Conservation (phyloP, 2,113 vertebrate species). For the Cololabis saira region DNA sequence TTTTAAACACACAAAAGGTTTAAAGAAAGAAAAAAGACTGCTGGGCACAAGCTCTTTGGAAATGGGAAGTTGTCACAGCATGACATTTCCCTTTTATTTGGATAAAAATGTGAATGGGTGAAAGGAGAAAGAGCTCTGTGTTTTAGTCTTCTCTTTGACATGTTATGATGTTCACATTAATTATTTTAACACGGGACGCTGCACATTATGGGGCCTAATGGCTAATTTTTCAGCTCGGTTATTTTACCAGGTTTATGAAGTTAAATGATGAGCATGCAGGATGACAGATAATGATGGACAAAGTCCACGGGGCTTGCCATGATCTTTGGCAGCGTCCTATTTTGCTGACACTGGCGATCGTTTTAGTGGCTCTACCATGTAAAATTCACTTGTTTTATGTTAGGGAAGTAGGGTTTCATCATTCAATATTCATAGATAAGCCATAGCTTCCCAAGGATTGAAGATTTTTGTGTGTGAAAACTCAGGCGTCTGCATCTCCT, state of each 20-base stretch:
- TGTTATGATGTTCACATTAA: too few species aligned
- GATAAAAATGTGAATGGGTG: slow-evolving; percentile 50
- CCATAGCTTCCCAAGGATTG: not conserved
- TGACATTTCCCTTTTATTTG: slow-evolving; percentile 21
- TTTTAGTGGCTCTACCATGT: too few species aligned
- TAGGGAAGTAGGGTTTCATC: not conserved
- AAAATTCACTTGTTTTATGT: too few species aligned
- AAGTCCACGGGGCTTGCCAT: slow-evolving; percentile 50
- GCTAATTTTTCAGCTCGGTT: not conserved
- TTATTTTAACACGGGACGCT: too few species aligned
- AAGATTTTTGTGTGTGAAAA: not conserved
- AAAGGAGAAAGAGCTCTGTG: slow-evolving; percentile 29
- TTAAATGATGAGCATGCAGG: slow-evolving; percentile 47
- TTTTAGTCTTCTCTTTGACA: not conserved
- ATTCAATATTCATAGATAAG: not conserved
- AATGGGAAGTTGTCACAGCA: slow-evolving; percentile 68
- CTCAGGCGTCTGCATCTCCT: not conserved
- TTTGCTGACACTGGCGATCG: not conserved
- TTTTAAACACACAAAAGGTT: slow-evolving; percentile 40
- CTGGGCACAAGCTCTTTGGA: slow-evolving; percentile 40
- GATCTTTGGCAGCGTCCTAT: not conserved
- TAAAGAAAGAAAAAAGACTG: slow-evolving; percentile 5
- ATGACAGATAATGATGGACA: slow-evolving; percentile 50
- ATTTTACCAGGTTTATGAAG: slow-evolving; percentile 44
- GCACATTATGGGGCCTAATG: too few species aligned